Base-by-base conservation (phyloP, 92 coral and sea anemone species). In the Blastomussa wellsi region DNA sequence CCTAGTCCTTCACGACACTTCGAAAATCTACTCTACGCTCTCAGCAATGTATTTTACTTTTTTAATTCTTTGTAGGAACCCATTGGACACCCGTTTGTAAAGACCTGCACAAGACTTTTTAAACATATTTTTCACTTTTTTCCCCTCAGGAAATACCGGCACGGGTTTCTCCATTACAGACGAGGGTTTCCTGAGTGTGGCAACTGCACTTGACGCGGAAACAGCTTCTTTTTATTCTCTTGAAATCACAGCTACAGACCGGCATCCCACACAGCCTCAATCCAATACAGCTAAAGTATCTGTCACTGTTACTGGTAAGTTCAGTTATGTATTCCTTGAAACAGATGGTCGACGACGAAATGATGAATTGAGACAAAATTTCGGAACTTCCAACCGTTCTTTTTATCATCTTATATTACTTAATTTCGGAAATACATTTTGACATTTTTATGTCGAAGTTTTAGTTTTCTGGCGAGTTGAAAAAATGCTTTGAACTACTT, bases 151-250 rank as follows among this genome's bases (percentile, higher is more conserved):
- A 16, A 91, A 91, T 71, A 87, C 91, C 2, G 91, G 91, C 8
- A 91, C 93, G 15, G 93, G 91, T 33, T 87, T 91, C 78, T 84
- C 89, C 48, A 84, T 91, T 76, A 83, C 77, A 64, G 89, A 88
- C 41, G 84, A 79, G 11, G 93, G 93, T 14, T 33, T 73, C 22
- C 64, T 91, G 29, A 91, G 73, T 37, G 91, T 91, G 5, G 93
- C 93, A 13, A 77, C 89, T 0, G 24, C 84, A 41, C 86, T 91
- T 20, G 93, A 91, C 31, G 79, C 89, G 33, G 93, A 91, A 73
- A 88, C 93, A 37, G 76, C 93, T 2, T 77, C 79, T 42, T 44
- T 82, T 15, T 91, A 91, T 81, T 87, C 89, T 1, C 69, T 91
- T 41, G 91, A 74, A 51, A 75, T 87, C 86, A 87, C 71, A 19